Conservation (phyloP, 2,113 vertebrate genomes). For the Abramis brama region DNA sequence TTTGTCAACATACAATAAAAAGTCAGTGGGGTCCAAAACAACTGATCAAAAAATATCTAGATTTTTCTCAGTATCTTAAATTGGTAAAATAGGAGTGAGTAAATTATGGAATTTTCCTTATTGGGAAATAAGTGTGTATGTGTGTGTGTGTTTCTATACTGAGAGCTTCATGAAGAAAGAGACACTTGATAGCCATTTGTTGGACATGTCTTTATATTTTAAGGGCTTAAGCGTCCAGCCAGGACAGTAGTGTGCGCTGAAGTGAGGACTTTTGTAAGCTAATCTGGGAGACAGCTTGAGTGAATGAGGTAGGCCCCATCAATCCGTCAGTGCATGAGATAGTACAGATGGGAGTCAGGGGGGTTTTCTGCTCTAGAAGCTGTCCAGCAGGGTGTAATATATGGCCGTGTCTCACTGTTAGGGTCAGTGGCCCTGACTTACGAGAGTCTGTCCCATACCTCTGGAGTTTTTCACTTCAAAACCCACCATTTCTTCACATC, state of each 20-base stretch:
- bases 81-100: neutral
- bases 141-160: neutral
- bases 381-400: constrained; percentile 85
- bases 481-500: constrained; percentile 91
- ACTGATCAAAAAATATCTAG: neutral
- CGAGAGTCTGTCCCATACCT: constrained; percentile 89
- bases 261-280: constrained; percentile 66
- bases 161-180: neutral
- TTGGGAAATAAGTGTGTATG: neutral
- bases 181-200: constrained; percentile 32
- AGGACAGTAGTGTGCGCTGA: constrained; percentile 55
- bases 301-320: constrained; percentile 77
- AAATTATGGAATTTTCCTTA: neutral
- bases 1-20: neutral
- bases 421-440: constrained; percentile 90
- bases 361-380: constrained; percentile 79
- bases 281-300: constrained; percentile 71
- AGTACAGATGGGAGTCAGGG: constrained; percentile 76
- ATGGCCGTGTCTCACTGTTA: constrained; percentile 87
- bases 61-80: neutral
- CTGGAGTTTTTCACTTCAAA: constrained; percentile 99
- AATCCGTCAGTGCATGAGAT: constrained; percentile 82
- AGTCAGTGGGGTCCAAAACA: neutral
- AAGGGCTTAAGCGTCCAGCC: constrained; percentile 42
- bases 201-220: constrained; percentile 37